Evolutionary conservation across 2,797 vertebrate genomes (phyloP), one percentile per base, ranked within the genome.

Genomic region (Amphiprion clarkii): DNA sequence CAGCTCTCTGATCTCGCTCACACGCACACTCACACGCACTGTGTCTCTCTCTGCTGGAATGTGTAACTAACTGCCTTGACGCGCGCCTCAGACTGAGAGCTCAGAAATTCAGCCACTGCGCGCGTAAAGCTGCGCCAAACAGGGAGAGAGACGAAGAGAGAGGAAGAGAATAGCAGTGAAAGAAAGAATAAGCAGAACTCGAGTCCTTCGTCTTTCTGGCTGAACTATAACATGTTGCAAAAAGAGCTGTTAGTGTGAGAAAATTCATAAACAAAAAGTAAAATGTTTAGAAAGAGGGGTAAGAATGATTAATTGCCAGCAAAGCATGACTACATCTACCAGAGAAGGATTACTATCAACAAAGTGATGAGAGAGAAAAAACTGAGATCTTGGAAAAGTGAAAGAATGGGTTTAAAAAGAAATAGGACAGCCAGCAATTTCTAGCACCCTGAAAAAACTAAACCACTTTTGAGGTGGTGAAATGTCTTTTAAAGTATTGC

Each of bases 41-140:
- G 23, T 25, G 2, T 51, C 23, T 42, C 51, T 48, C 59, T 65
- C 83, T 85, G 68, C 71, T 64, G 80, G 75, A 88, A 81, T 86
- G 84, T 73, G 60, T 53, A 68, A 69, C 55, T 61, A 27, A 52
- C 73, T 53, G 66, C 55, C 44, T 29, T 40, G 9, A 57, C 36
- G 5, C 52, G 59, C 74, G 46, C 44, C 23, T 53, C 29, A 63
- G 52, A 58, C 69, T 46, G 69, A 63, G 79, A 51, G 13, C 71
- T 39, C 77, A 29, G 53, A 55, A 61, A 51, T 57, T 40, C 44
- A 52, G 69, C 49, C 74, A 53, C 57, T 23, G 21, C 21, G 79
- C 58, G 60, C 60, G 27, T 46, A 40, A 53, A 79, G 59, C 55
- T 65, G 73, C 40, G 39, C 65, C 72, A 79, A 81, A 16, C 60